Conservation (phyloP, 2,888 invertebrate genomes). For the Galerucella pusilla region DNA sequence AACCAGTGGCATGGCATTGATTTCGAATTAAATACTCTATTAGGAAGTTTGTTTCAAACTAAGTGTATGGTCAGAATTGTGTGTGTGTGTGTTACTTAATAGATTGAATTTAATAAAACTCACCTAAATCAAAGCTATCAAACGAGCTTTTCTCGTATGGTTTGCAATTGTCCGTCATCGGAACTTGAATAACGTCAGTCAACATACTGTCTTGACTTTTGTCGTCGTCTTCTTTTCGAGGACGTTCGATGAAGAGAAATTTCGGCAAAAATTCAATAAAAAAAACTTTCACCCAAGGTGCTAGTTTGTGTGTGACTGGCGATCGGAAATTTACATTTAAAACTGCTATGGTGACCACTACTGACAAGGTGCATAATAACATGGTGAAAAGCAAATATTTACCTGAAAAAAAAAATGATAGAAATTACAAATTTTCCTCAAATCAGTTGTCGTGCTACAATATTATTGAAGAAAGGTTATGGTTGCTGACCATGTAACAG, state of each 20-base stretch:
- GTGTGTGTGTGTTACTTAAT: background rate
- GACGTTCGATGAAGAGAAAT: conserved; percentile 88
- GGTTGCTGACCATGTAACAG: no score
- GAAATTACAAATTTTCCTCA: background rate
- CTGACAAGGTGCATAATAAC: conserved; percentile 92
- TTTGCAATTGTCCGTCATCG: conserved; percentile 75
- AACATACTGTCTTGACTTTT: conserved; percentile 70
- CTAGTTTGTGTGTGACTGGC: conserved; percentile 92
- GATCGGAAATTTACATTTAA: conserved; percentile 93
- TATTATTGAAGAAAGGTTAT: background rate
- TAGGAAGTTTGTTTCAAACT: no score
- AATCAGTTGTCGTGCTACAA: background rate
- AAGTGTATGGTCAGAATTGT: no score
- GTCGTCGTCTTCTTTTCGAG: conserved; percentile 81
- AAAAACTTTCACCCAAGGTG: conserved; percentile 89
- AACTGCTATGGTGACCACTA: conserved; percentile 93
- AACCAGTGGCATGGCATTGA: no score
- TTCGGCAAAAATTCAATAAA: conserved; percentile 89
- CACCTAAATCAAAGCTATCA: conserved; percentile 66
- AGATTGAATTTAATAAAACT: background rate
- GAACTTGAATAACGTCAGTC: conserved; percentile 74
- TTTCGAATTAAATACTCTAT: no score
- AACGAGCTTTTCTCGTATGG: conserved; percentile 71
- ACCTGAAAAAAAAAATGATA: conserved; percentile 31
- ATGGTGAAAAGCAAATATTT: conserved; percentile 93